phyloP scores from a whole-genome alignment of 2,888 invertebrate species.

The Pseudeuparius sepicola region DNA sequence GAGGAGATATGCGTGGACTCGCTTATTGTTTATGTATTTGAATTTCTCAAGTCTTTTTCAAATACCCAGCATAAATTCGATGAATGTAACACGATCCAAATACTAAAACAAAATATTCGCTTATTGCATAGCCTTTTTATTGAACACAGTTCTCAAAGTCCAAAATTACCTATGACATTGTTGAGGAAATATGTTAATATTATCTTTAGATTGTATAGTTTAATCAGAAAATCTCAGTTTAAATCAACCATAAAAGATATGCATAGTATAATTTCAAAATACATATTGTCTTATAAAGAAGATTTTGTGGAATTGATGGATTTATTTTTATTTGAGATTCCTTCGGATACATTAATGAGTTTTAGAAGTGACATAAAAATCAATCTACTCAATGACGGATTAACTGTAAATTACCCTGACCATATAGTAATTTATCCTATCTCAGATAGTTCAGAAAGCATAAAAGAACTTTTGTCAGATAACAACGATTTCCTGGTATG shows the following conservation, averaged over 20 bases:
- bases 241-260: constrained; percentile 33
- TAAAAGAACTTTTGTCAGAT: constrained; percentile 33
- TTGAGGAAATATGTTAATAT: constrained; percentile 39
- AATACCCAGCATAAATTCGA: constrained; percentile 28
- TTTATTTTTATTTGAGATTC: constrained; percentile 33
- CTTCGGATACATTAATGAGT: too few species aligned
- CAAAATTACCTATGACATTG: constrained; percentile 33
- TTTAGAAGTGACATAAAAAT: constrained; percentile 30
- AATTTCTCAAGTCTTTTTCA: constrained; percentile 23
- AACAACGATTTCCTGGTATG: constrained; percentile 28
- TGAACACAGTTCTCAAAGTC: constrained; percentile 24
- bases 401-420: constrained; percentile 23
- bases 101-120: constrained; percentile 27
- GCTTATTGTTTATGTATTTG: constrained; percentile 31
- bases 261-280: constrained; percentile 27
- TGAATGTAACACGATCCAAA: constrained; percentile 27
- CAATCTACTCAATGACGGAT: constrained; percentile 23
- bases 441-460: constrained; percentile 31
- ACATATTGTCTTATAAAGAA: constrained; percentile 20
- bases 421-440: constrained; percentile 22
- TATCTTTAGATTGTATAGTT: constrained; percentile 38
- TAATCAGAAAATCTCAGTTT: constrained; percentile 33
- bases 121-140: constrained; percentile 29
- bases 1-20: constrained; percentile 36
- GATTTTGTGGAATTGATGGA: constrained; percentile 30